Evolutionary conservation across 2,113 vertebrate genomes (phyloP), one percentile per base, ranked within the genome.

Genomic region (Thamnaconus septentrionalis): DNA sequence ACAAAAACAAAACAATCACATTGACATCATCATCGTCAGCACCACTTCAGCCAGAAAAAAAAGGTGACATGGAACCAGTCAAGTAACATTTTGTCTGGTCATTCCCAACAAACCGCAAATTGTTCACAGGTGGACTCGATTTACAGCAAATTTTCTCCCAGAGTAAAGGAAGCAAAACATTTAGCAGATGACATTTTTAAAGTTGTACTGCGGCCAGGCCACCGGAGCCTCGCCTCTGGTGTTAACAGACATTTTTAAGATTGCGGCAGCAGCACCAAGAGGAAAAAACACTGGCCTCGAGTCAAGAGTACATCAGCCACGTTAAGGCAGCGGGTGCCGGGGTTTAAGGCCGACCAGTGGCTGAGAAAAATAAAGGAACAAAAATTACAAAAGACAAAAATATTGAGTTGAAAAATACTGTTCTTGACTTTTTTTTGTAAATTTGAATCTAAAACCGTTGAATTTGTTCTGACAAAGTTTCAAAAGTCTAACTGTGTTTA

Each of bases 271-370:
- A 60, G 45, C 63, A 60, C 40, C 40, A 4, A 9, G 3, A 43
- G 18, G 3, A 11, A 42, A 6, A 6, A 45, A 48, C 31, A 50
- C 56, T 44, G 66, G 61, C 66, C 57, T 53, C 40, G 12, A 18
- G 54, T 50, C 55, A 41, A 39, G 2, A 49, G 51, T 0, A 12
- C 44, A 3, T 41, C 49, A 31, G 68, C n/a, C 48, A 4, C 11
- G 1, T 69, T 80, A 86, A 86, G 84, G 81, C 84, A 86, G 31
- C 52, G 41, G 72, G 72, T 59, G 63, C 72, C 11, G 12, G 5
- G 5, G 50, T 12, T 79, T 78, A 79, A 86, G 79, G 81, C 71
- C 68, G 41, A 52, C 51, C 1, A 46, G 41, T 40, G 52, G 12
- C 18, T 42, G 45, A 67, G 5, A 53, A 46, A 47, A 59, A 8